These are phyloP conservation scores for Agelas oroides DNA, from an alignment of 37 sponge, comb jelly and placozoan genomes.

Conservation along the genomic window DNA sequence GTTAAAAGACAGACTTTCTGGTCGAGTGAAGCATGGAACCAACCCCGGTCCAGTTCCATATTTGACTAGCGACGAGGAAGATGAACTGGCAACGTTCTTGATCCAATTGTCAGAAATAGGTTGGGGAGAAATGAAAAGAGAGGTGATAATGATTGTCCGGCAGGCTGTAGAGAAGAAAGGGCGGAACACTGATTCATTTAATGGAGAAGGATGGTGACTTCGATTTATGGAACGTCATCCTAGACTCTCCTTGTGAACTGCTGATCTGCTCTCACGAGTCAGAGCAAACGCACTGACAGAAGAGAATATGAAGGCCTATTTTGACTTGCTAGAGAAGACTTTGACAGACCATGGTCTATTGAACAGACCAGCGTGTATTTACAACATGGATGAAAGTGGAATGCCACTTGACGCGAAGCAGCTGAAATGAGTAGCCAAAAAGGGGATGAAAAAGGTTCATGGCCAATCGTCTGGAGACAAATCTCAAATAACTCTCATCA, in stretches of 20 bases:
- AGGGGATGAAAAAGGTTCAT: slow-evolving; percentile 30
- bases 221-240: slow-evolving; percentile 9
- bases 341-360: slow-evolving; percentile 17
- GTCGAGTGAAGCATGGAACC: no score
- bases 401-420: slow-evolving; percentile 47
- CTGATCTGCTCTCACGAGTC: no score
- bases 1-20: no score
- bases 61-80: no score
- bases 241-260: neutral
- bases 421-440: slow-evolving; percentile 15
- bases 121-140: no score
- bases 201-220: no score
- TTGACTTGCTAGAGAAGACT: slow-evolving; percentile 23
- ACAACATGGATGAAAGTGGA: slow-evolving; percentile 48
- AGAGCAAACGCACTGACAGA: slow-evolving; percentile 8
- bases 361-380: slow-evolving; percentile 3
- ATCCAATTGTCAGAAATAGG: no score
- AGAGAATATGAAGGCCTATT: slow-evolving; percentile 22
- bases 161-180: no score
- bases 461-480: slow-evolving; percentile 21
- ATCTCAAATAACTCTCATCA: slow-evolving; percentile 16
- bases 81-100: no score
- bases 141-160: no score
- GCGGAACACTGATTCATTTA: no score
- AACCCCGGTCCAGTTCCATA: no score